A percentile compares a stretch with the other conserved stretches of the same genome.
Evolutionary conservation across 2,888 invertebrate species (phyloP).

Genomic region (Octonoba sinensis): DNA sequence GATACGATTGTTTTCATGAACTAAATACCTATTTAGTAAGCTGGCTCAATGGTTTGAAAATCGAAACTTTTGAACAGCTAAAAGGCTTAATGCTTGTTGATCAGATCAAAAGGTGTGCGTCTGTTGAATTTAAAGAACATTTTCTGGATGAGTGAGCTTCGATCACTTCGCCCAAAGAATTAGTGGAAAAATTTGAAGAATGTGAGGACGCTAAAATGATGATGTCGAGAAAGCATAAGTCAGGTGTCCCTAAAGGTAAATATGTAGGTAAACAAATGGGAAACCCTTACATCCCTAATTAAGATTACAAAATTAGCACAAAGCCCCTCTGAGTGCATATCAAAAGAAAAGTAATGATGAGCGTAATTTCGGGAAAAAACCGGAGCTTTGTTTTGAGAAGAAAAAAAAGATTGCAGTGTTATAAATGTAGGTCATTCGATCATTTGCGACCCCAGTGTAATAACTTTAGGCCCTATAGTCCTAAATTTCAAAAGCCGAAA

Average conservation of each 20-base stretch:
- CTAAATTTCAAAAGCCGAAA: neutral
- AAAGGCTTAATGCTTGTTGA: constrained; percentile 64
- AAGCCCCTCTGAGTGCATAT: neutral
- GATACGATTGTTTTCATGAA: neutral
- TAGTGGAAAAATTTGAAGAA: constrained; percentile 6
- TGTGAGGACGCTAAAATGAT: constrained; percentile 9
- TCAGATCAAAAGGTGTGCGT: neutral
- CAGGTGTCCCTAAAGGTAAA: no score
- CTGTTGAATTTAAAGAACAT: constrained; percentile 16
- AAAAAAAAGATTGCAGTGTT: constrained; percentile 2
- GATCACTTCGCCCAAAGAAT: constrained; percentile 1
- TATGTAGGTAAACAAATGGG: no score
- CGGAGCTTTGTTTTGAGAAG: constrained; percentile 6
- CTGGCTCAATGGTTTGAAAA: neutral
- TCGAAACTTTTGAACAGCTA: constrained; percentile 11
- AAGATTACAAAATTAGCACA: neutral
- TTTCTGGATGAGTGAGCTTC: neutral
- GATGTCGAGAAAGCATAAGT: neutral
- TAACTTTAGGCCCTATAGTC: neutral
- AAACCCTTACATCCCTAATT: no score
- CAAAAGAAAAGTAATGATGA: neutral
- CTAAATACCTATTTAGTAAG: neutral
- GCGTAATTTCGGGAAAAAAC: neutral
- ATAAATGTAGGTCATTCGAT: constrained; percentile 8
- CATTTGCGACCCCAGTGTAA: constrained; percentile 22